phyloP scores from a whole-genome alignment of 2,888 invertebrate genomes.

The Agelastica alni region DNA sequence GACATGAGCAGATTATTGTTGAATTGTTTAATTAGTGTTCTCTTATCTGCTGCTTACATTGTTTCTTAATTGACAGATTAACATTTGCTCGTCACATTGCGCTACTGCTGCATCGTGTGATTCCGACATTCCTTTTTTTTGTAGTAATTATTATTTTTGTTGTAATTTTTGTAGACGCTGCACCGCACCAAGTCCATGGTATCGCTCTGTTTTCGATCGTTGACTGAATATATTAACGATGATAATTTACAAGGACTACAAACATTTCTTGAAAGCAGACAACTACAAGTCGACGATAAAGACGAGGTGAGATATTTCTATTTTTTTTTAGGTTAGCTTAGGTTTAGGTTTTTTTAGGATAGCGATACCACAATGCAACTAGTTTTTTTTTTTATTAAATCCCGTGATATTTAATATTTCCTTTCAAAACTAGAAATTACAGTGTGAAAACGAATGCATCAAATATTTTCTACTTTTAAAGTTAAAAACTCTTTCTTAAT shows the following conservation, averaged over 20 bases:
- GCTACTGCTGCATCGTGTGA: neutral
- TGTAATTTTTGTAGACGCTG: constrained; percentile 72
- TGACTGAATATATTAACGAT: constrained; percentile 78
- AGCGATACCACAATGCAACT: too few species aligned
- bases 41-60: constrained; percentile 11
- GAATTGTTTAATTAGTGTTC: constrained; percentile 2
- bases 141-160: constrained; percentile 13
- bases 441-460: neutral
- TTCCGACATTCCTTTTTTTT: neutral
- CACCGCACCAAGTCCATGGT: constrained; percentile 91
- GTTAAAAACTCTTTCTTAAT: too few species aligned
- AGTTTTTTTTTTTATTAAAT: too few species aligned
- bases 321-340: too few species aligned
- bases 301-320: constrained; percentile 72
- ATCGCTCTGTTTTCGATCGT: constrained; percentile 82
- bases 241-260: constrained; percentile 81
- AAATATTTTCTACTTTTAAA: too few species aligned
- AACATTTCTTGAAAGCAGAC: constrained; percentile 80
- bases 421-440: too few species aligned
- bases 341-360: too few species aligned
- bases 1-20: too few species aligned
- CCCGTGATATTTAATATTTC: too few species aligned
- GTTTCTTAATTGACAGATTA: constrained; percentile 9
- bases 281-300: constrained; percentile 81
- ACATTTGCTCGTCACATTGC: neutral